Percentiles rank a stretch among this genome's conserved stretches.
These are phyloP conservation scores for Prostheceraeus crozeri DNA, from an alignment of 2,888 invertebrate species.

Conservation along the genomic window DNA sequence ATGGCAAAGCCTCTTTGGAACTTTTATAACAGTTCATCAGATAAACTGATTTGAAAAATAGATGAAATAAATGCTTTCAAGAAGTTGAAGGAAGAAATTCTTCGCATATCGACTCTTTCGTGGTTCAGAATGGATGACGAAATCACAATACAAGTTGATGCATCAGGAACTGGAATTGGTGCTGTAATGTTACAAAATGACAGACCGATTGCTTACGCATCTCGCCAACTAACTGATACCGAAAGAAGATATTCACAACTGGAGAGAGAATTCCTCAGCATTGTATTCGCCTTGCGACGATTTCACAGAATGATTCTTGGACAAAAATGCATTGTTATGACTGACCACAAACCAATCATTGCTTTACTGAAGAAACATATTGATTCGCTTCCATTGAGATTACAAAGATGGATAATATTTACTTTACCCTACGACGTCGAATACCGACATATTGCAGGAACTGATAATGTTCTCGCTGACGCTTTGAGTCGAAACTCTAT, in stretches of 20 bases:
- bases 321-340: conserved; percentile 29
- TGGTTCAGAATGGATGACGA: background rate
- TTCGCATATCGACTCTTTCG: background rate
- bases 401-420: conserved; percentile 24
- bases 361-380: conserved; percentile 29
- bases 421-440: conserved; percentile 18
- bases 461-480: conserved; percentile 24
- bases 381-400: conserved; percentile 23
- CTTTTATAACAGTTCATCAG: conserved; percentile 7
- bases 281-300: conserved; percentile 36
- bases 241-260: conserved; percentile 36
- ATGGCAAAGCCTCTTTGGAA: conserved; percentile 13
- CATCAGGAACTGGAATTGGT: conserved; percentile 22
- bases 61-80: conserved; percentile 19
- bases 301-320: conserved; percentile 38
- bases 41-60: conserved; percentile 6
- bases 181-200: conserved; percentile 22
- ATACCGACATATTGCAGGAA: conserved; percentile 13
- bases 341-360: conserved; percentile 38
- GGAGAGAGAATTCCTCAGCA: conserved; percentile 34
- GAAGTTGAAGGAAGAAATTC: conserved; percentile 11
- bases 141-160: conserved; percentile 25
- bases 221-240: conserved; percentile 32
- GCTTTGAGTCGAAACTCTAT: conserved; percentile 20
- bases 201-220: conserved; percentile 36